Percentiles rank a stretch among this genome's conserved stretches.
Evolutionary conservation across 2,797 vertebrate genomes (phyloP).

Genomic region (Acanthurus leucopareius): DNA sequence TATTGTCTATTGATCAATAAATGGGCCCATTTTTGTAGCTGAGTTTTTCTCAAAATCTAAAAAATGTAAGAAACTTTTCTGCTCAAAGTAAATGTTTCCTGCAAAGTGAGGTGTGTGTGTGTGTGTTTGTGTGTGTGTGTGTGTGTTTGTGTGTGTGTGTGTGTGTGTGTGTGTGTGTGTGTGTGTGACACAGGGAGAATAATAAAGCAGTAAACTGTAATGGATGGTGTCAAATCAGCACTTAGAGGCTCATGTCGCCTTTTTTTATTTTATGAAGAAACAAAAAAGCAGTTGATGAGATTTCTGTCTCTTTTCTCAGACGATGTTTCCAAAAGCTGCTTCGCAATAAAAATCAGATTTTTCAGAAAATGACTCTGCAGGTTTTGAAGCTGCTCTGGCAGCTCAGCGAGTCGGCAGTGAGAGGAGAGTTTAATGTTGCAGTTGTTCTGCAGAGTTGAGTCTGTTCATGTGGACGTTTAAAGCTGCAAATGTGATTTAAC

Average conservation of each 20-base stretch:
- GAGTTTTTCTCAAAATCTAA: no score
- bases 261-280: neutral
- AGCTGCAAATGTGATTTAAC: neutral
- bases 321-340: no score
- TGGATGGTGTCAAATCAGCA: slow-evolving; percentile 1
- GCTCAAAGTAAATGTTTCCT: neutral
- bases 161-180: neutral
- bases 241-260: neutral
- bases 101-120: slow-evolving; percentile 25
- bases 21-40: no score
- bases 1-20: no score
- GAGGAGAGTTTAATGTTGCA: neutral
- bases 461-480: neutral
- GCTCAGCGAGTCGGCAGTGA: neutral
- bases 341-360: neutral
- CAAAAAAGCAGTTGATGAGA: neutral
- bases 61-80: no score
- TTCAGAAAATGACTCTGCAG: neutral
- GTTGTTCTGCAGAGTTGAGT: neutral
- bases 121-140: slow-evolving; percentile 20
- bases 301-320: neutral
- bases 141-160: neutral
- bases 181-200: neutral
- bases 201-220: neutral
- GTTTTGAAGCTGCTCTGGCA: neutral